phyloP scores from a whole-genome alignment of 2,888 invertebrate species.

The Odontothrips loti region DNA sequence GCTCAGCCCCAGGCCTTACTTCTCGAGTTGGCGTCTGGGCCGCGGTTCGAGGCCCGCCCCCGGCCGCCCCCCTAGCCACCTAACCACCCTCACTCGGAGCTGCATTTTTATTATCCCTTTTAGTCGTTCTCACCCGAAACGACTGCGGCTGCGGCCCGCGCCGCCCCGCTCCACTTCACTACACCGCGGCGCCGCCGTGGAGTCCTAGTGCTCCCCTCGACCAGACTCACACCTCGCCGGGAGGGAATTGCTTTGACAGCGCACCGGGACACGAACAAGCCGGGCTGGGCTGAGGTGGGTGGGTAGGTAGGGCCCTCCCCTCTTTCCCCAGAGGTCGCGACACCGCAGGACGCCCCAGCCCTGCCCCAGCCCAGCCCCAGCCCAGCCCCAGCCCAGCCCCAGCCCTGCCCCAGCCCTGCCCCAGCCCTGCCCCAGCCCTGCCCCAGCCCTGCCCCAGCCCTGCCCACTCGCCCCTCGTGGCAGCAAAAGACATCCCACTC shows the following conservation, averaged over 20 bases:
- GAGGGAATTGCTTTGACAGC: constrained; percentile 16
- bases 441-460: no score
- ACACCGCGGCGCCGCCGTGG: not conserved
- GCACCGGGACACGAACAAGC: no score
- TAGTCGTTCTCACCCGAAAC: no score
- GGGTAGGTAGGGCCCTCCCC: not conserved
- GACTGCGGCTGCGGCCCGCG: no score
- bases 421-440: no score
- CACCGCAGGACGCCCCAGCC: not conserved
- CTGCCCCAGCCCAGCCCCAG: no score
- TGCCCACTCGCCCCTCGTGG: not conserved
- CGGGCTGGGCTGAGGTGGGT: not conserved
- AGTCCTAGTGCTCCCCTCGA: not conserved
- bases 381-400: no score
- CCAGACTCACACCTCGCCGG: not conserved
- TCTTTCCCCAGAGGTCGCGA: not conserved
- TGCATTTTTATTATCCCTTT: no score
- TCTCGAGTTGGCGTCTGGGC: not conserved
- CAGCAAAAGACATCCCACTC: constrained; percentile 13
- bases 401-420: no score
- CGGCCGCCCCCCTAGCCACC: not conserved
- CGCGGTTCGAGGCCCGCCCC: not conserved
- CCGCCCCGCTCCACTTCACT: not conserved
- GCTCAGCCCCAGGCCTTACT: no score
- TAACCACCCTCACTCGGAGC: not conserved